These are phyloP conservation scores for Chironex yamaguchii DNA, from an alignment of 30 jellyfish, hydroid and myxozoan species.

Conservation along the genomic window DNA sequence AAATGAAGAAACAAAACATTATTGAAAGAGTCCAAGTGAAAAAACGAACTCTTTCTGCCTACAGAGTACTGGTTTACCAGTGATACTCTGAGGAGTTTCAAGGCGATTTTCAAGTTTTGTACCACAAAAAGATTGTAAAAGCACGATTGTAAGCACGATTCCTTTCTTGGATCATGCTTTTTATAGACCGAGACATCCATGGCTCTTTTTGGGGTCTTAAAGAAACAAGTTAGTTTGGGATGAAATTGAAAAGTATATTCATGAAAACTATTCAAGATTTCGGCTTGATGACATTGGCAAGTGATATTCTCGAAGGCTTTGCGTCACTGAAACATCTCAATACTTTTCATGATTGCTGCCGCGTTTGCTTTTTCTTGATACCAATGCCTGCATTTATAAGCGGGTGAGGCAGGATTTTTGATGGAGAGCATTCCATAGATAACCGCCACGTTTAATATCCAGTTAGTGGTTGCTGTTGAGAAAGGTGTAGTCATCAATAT, in stretches of 20 bases:
- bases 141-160: slow-evolving; percentile 32
- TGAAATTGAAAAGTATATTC: slow-evolving; percentile 51
- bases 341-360: slow-evolving; percentile 21
- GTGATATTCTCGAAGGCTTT: background rate
- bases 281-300: slow-evolving; percentile 23
- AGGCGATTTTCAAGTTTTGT: too few species aligned
- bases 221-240: slow-evolving; percentile 20
- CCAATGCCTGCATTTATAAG: slow-evolving; percentile 40
- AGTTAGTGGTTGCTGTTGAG: too few species aligned
- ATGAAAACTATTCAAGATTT: slow-evolving; percentile 28
- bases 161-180: slow-evolving; percentile 6
- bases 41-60: too few species aligned
- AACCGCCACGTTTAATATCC: too few species aligned
- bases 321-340: slow-evolving; percentile 25
- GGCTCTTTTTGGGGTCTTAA: slow-evolving; percentile 17
- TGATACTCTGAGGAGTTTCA: too few species aligned
- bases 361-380: slow-evolving; percentile 26
- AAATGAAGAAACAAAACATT: too few species aligned
- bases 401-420: slow-evolving; percentile 61
- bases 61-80: too few species aligned
- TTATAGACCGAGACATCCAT: slow-evolving; percentile 38
- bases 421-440: slow-evolving; percentile 29
- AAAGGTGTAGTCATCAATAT: too few species aligned
- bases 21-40: too few species aligned
- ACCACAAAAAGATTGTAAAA: too few species aligned